Evolutionary conservation across 2,797 vertebrate genomes (phyloP), one percentile per base, ranked within the genome.

Genomic region (Gymnoscopelus microlampas): DNA sequence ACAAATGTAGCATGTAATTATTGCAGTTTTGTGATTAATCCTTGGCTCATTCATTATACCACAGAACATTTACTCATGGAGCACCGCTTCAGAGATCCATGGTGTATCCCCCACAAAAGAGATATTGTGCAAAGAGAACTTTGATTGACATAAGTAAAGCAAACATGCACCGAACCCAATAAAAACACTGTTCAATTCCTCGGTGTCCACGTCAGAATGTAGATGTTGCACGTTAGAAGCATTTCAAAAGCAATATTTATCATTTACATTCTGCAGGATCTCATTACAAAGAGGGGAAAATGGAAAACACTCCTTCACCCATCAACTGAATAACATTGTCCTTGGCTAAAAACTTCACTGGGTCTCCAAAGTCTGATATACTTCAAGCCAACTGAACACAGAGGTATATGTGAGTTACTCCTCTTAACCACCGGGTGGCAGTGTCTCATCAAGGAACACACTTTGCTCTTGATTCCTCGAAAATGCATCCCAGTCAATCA

Each of bases 401-500:
- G 48, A 14, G 48, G 19, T n/a, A 6, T 12, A 1, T 63, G 48
- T 49, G 51, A 10, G 10, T 58, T 15, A 15, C 4, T 14, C 9
- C 19, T 0, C 24, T 15, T 55, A 3, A 0, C 84, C 89, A 87
- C 78, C 44, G 83, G 87, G 67, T 73, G 76, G 70, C 82, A 88
- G 65, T 77, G 57, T 85, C 87, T 85, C 57, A 60, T 73, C 14
- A 77, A 66, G 53, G 14, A 78, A 73, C 15, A 15, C 14, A 56
- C 13, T 53, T 13, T 1, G 15, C 11, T 50, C 10, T 23, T 15
- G 58, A 2, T 63, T 9, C 23, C 44, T 19, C n/a, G 10, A 10
- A 44, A 39, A 60, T n/a, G 13, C 24, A 13, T n/a, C 13, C 35
- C 9, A 54, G 14, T 51, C 26, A 5, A 3, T 15, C 10, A 61